Evolutionary conservation across 2,888 invertebrate genomes (phyloP).

Genomic region (Thyatira batis): DNA sequence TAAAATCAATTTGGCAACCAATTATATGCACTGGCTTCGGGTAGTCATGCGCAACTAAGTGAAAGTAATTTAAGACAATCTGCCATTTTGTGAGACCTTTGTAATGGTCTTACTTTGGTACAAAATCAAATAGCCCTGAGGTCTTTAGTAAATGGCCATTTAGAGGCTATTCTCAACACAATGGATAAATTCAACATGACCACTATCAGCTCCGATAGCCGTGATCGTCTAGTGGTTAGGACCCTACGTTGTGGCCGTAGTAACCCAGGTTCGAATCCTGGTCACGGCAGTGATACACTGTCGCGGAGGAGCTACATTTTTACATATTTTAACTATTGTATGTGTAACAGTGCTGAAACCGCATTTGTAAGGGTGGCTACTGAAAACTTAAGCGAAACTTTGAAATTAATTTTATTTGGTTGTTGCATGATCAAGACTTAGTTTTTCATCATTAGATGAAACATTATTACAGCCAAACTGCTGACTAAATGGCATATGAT

Average conservation of each 20-base stretch:
- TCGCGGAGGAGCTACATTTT: constrained; percentile 38
- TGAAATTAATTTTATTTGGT: too few species aligned
- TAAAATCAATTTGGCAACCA: constrained; percentile 32
- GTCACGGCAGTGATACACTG: constrained; percentile 83
- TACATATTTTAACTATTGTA: neutral
- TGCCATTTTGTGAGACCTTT: neutral
- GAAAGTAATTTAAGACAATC: constrained; percentile 6
- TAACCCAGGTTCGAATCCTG: constrained; percentile 87
- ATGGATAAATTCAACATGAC: neutral
- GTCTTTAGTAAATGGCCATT: neutral
- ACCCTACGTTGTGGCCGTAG: constrained; percentile 89
- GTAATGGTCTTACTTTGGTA: neutral
- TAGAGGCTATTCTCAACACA: neutral
- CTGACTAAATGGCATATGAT: too few species aligned
- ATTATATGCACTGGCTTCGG: constrained; percentile 31
- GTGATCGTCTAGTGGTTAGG: constrained; percentile 89
- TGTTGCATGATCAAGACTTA: too few species aligned
- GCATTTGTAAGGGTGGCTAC: too few species aligned
- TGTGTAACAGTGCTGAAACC: too few species aligned
- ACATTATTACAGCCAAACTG: too few species aligned
- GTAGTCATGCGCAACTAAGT: constrained; percentile 24
- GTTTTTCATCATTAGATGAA: too few species aligned
- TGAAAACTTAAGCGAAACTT: too few species aligned
- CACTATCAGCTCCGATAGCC: constrained; percentile 49
- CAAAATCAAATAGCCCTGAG: neutral